These are phyloP conservation scores for Cromileptes altivelis DNA, from an alignment of 2,113 vertebrate genomes.

Conservation along the genomic window DNA sequence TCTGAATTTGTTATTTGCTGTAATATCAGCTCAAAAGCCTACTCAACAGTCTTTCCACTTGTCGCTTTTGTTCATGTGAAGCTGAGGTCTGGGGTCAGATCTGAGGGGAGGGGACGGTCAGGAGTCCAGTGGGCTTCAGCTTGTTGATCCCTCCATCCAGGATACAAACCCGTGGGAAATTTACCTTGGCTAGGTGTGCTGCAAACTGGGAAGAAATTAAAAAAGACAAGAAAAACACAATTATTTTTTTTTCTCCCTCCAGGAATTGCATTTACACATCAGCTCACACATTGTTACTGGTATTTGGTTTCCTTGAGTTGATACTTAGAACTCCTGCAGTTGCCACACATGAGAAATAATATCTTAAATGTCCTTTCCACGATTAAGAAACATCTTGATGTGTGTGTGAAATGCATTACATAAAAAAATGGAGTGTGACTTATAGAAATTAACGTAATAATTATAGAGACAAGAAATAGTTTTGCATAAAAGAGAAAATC, in stretches of 20 bases:
- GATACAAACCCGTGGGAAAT: constrained; percentile 93
- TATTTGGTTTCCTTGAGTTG: neutral
- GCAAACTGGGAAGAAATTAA: constrained; percentile 88
- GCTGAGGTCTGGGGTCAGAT: constrained; percentile 84
- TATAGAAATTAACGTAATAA: neutral
- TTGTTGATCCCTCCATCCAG: constrained; percentile 98
- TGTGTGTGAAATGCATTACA: neutral
- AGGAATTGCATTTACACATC: neutral
- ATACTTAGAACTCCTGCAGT: neutral
- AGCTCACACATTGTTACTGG: neutral
- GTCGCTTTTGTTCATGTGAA: neutral
- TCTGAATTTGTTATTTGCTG: neutral
- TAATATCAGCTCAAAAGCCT: neutral
- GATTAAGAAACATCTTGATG: neutral
- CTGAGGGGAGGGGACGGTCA: constrained; percentile 96
- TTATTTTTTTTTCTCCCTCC: neutral
- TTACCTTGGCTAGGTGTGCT: constrained; percentile 92
- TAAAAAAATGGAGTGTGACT: neutral
- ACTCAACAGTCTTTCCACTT: constrained; percentile 1
- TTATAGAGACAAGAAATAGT: neutral
- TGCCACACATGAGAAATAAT: neutral
- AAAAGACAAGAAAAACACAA: neutral
- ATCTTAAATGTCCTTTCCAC: neutral
- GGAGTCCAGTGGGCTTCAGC: constrained; percentile 95
- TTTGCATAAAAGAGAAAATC: neutral